Conservation (phyloP, 64 coral and sea anemone genomes). For the Anthopleura sola region DNA sequence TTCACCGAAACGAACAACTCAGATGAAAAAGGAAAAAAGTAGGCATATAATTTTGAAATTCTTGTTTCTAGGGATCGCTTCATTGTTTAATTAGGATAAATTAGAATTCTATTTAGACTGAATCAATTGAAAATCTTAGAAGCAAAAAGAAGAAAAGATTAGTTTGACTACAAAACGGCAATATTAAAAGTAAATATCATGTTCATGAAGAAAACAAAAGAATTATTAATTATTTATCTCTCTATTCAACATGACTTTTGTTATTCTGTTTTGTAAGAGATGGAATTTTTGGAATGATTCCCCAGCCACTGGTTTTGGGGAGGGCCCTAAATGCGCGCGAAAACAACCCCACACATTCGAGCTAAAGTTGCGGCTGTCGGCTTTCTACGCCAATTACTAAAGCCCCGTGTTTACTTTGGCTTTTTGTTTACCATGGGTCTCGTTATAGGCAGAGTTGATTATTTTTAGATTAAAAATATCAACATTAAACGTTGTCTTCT, state of each 20-base stretch:
- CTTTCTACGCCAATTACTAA: slow-evolving; percentile 2
- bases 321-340: neutral
- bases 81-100: neutral
- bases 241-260: neutral
- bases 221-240: neutral
- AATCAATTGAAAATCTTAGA: neutral
- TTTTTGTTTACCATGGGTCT: neutral
- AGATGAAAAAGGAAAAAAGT: no score
- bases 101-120: no score
- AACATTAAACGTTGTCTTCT: slow-evolving; percentile 7
- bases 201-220: neutral
- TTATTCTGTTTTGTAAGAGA: neutral
- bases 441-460: slow-evolving; percentile 19
- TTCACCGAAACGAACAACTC: no score
- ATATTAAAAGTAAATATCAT: no score
- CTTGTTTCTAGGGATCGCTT: neutral
- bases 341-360: neutral
- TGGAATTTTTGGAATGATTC: neutral
- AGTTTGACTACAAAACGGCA: neutral
- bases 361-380: neutral
- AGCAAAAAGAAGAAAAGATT: neutral
- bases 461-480: slow-evolving; percentile 18
- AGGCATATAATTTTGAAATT: neutral
- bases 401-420: neutral
- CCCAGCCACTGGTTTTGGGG: neutral